These are phyloP conservation scores for Xenopus borealis DNA, from an alignment of 2,113 vertebrate species.

Conservation along the genomic window DNA sequence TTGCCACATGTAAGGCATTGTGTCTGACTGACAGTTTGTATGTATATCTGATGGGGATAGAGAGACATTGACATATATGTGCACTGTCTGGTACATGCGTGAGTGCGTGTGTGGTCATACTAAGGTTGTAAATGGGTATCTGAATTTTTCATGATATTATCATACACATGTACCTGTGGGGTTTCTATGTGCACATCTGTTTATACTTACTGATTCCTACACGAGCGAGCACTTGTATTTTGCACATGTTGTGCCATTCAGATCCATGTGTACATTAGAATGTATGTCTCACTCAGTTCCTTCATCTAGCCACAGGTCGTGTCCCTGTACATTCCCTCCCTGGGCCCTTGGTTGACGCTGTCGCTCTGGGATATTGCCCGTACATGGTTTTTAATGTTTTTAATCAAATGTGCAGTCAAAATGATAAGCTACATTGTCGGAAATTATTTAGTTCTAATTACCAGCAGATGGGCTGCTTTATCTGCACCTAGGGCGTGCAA, in stretches of 20 bases:
- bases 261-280: not conserved
- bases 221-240: not conserved
- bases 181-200: not conserved
- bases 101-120: no score
- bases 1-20: not conserved
- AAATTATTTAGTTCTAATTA: slow-evolving; percentile 99
- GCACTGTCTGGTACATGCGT: no score
- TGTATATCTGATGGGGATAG: not conserved
- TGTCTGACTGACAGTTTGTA: not conserved
- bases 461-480: slow-evolving; percentile 99
- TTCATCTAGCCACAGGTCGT: slow-evolving; percentile 16
- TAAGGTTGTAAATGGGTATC: not conserved
- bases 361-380: slow-evolving; percentile 65
- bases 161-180: not conserved
- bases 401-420: slow-evolving; percentile 98
- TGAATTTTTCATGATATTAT: not conserved
- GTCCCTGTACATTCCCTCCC: not conserved
- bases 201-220: not conserved
- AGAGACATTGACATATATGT: no score
- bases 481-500: slow-evolving; percentile 98
- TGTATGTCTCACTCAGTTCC: not conserved
- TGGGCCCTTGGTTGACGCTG: not conserved
- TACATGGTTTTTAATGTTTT: slow-evolving; percentile 70
- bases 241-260: not conserved
- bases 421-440: slow-evolving; percentile 95